Conservation (phyloP, 2,888 invertebrate genomes). For the Himalopsyche tibetana region DNA sequence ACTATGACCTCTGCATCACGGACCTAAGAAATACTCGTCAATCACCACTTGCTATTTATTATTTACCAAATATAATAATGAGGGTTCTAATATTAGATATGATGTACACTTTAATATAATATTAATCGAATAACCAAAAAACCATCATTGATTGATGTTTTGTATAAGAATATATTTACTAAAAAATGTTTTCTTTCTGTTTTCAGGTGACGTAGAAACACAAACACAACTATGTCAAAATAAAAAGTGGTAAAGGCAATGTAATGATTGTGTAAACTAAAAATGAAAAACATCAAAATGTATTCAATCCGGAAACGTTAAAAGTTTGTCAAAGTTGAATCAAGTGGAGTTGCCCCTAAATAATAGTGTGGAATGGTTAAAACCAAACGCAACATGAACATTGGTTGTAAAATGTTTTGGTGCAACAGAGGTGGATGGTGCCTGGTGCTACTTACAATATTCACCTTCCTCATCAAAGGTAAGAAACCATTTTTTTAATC, state of each 20-base stretch:
- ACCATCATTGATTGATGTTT: too few relatives aligned
- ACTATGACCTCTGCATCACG: too few relatives aligned
- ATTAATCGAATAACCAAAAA: too few relatives aligned
- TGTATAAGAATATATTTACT: too few relatives aligned
- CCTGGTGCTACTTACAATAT: constrained; percentile 72
- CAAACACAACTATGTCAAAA: background rate
- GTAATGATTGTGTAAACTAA: background rate
- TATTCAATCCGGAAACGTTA: background rate
- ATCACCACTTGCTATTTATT: too few relatives aligned
- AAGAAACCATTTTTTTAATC: constrained; percentile 48
- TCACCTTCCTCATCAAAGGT: constrained; percentile 75
- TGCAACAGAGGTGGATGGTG: constrained; percentile 69
- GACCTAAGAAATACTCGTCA: too few relatives aligned
- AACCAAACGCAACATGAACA: constrained; percentile 4
- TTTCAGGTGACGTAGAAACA: background rate
- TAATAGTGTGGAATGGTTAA: background rate
- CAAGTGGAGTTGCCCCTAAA: background rate
- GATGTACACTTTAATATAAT: too few relatives aligned
- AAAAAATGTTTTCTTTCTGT: background rate
- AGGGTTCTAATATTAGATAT: too few relatives aligned
- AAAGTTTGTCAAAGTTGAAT: background rate
- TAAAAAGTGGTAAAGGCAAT: background rate
- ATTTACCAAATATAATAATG: too few relatives aligned
- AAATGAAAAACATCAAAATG: background rate
- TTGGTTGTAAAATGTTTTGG: constrained; percentile 56